Base-by-base conservation (phyloP, 2,113 vertebrate genomes). In the Piaya cayana region DNA sequence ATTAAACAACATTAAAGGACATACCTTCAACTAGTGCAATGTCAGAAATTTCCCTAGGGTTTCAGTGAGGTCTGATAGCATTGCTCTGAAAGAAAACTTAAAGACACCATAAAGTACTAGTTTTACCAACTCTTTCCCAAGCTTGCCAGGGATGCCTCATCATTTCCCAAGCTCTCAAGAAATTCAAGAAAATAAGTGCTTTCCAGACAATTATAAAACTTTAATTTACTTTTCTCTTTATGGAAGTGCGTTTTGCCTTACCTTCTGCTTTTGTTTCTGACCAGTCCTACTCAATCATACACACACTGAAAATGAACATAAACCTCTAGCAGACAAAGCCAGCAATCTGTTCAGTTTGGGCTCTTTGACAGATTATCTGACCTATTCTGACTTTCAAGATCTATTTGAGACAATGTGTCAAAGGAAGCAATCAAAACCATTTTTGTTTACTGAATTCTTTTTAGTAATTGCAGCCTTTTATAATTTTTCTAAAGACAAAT, bases 1-100 rank as follows among this genome's bases (percentile, higher is more conserved):
- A 89, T 79, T 94, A 91, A 96, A 86, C 53, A 96, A 93, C 50
- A 95, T 89, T 69, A 83, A 92, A 93, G 76, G 72, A 93, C 82
- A 94, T 34, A 74, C 37, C 60, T 92, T 47, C 37, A 86, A 60
- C 39, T 92, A 89, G 87, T 22, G 26, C 71, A 77, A 68, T 58
- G 76, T 83, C 85, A 88, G 36, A 71, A 78, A 90, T 77, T 81
- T 88, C 88, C 68, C 85, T 37, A 30, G 43, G n/a, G 75, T 77
- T 95, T 88, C 53, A 75, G 56, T 63, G 62, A 86, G 65, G 53
- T 63, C 81, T 82, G 77, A 90, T 56, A 94, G 42, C 47, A 83
- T 49, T 79, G 55, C 32, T 85, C 53, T 58, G 64, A 71, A 85
- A 83, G 45, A 81, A 92, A 90, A 94, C 68, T 82, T 71, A 64